A percentile compares a stretch with the other conserved stretches of the same genome.
Conservation (phyloP, 2,888 invertebrate species). For the Ariolimax columbianus region DNA sequence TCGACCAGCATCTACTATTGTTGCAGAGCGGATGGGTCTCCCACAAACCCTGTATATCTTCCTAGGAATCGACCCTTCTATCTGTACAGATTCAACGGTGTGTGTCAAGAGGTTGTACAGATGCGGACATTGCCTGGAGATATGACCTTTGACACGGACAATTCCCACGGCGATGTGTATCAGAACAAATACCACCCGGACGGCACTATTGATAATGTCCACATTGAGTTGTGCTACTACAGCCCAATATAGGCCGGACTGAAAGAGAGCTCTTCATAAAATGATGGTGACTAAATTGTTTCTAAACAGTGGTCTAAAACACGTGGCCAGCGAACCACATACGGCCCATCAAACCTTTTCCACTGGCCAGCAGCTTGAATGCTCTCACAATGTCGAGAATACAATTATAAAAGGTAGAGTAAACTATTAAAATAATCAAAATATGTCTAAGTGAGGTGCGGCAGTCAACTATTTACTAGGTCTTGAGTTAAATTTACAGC, state of each 20-base stretch:
- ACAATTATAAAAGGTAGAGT: too few relatives aligned
- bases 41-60: background rate
- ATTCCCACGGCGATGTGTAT: background rate
- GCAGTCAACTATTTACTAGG: too few relatives aligned
- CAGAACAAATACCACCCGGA: constrained; percentile 35
- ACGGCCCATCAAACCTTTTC: too few relatives aligned
- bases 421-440: too few relatives aligned
- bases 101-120: constrained; percentile 17
- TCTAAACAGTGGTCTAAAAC: too few relatives aligned
- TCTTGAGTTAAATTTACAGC: too few relatives aligned
- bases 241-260: background rate
- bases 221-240: constrained; percentile 37
- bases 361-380: too few relatives aligned
- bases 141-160: constrained; percentile 40
- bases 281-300: too few relatives aligned
- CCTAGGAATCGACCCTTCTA: constrained; percentile 36
- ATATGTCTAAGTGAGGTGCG: too few relatives aligned
- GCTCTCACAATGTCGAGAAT: too few relatives aligned
- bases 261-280: too few relatives aligned
- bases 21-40: constrained; percentile 29
- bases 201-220: constrained; percentile 9
- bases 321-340: too few relatives aligned
- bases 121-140: constrained; percentile 1
- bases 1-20: constrained; percentile 22
- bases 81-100: constrained; percentile 37